These are phyloP conservation scores for Hydrochoerus hydrochaeris DNA, from an alignment of 2,113 vertebrate species.

Conservation along the genomic window DNA sequence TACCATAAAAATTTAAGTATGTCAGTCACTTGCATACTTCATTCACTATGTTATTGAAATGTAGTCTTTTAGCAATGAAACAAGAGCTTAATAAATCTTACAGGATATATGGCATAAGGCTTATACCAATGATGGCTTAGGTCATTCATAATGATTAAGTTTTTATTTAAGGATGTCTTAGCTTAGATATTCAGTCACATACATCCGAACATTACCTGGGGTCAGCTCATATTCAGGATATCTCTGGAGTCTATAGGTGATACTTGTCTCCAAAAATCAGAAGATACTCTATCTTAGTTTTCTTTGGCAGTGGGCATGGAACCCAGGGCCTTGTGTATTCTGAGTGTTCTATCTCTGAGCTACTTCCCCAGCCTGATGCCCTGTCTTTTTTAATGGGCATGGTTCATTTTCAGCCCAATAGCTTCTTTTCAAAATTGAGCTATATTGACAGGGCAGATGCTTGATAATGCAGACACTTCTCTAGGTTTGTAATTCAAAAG, in stretches of 20 bases:
- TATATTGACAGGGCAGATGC: neutral
- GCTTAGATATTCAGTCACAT: constrained; percentile 13
- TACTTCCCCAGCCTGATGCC: neutral
- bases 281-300: neutral
- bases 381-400: neutral
- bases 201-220: neutral
- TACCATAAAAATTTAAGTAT: neutral
- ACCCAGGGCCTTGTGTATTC: neutral
- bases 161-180: constrained; percentile 4
- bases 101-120: neutral
- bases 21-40: neutral
- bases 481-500: constrained; percentile 30
- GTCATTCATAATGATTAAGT: neutral
- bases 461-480: neutral
- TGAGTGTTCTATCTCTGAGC: neutral
- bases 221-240: neutral
- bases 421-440: constrained; percentile 16
- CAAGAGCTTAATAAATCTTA: constrained; percentile 7
- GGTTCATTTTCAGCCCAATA: neutral
- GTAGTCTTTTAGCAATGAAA: constrained; percentile 6
- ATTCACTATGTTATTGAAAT: constrained; percentile 14
- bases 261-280: neutral
- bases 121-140: neutral
- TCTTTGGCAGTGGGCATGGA: neutral
- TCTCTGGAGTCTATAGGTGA: neutral